These are phyloP conservation scores for Scytalopus superciliaris DNA, from an alignment of 2,113 vertebrate species.

Conservation along the genomic window DNA sequence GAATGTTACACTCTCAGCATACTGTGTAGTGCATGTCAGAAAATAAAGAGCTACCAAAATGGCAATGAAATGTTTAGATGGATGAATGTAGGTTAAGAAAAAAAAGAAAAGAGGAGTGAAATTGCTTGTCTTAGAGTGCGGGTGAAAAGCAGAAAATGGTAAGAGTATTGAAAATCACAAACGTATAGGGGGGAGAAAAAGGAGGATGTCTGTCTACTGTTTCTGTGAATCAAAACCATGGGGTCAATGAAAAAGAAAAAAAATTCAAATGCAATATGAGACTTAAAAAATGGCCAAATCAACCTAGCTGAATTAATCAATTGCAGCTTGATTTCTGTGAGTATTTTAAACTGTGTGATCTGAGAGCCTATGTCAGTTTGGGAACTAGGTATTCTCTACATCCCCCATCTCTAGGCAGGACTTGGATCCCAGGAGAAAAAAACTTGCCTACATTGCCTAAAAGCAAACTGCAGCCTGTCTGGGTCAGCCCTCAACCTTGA, in stretches of 20 bases:
- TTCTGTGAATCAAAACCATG: not conserved
- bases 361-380: not conserved
- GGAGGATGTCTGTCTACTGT: not conserved
- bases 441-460: not conserved
- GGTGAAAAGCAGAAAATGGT: not conserved
- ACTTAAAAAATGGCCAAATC: not conserved
- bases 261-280: not conserved
- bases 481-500: conserved; percentile 28
- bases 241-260: not conserved
- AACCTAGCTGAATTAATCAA: not conserved
- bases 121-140: not conserved
- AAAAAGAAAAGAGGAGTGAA: not conserved
- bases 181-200: not conserved
- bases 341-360: not conserved
- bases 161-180: not conserved
- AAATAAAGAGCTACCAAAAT: conserved; percentile 5
- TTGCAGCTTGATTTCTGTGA: not conserved
- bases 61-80: not conserved
- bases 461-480: not conserved
- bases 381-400: not conserved
- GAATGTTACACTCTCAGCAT: not conserved
- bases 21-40: not conserved
- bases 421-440: not conserved
- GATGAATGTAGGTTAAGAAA: not conserved
- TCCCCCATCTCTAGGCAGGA: not conserved